Evolutionary conservation across 92 coral and sea anemone species (phyloP).

Genomic region (Palythoa grandiflora): DNA sequence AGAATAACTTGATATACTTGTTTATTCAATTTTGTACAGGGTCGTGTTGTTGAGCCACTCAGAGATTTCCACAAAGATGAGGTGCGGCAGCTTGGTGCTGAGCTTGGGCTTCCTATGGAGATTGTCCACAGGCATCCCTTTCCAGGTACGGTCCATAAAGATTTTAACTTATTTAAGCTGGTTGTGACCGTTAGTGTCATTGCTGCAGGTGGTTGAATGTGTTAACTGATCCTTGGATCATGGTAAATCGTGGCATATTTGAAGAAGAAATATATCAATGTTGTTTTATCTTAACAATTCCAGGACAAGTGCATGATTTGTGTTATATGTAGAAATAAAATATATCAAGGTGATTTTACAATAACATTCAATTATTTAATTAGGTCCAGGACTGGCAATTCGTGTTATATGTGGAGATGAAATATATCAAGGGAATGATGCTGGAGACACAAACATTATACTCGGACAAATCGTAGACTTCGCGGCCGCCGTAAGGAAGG

Average conservation of each 20-base stretch:
- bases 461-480: conserved; percentile 94
- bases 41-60: conserved; percentile 97
- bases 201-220: too few species aligned
- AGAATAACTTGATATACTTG: neutral
- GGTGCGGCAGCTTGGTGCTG: conserved; percentile 91
- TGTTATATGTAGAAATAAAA: neutral
- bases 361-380: neutral
- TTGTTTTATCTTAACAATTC: neutral
- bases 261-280: neutral
- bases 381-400: conserved; percentile 97
- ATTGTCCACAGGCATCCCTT: conserved; percentile 97
- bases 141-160: conserved; percentile 68
- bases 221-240: too few species aligned
- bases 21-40: conserved; percentile 52
- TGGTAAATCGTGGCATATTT: neutral
- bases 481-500: conserved; percentile 82
- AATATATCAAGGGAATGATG: conserved; percentile 87
- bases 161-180: too few species aligned
- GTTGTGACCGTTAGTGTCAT: too few species aligned
- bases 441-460: conserved; percentile 91
- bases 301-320: neutral
- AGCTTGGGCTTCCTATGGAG: conserved; percentile 86
- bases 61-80: conserved; percentile 99
- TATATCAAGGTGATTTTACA: neutral
- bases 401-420: conserved; percentile 96